Base-by-base conservation (phyloP, 2,113 vertebrate species). In the Limanda limanda region DNA sequence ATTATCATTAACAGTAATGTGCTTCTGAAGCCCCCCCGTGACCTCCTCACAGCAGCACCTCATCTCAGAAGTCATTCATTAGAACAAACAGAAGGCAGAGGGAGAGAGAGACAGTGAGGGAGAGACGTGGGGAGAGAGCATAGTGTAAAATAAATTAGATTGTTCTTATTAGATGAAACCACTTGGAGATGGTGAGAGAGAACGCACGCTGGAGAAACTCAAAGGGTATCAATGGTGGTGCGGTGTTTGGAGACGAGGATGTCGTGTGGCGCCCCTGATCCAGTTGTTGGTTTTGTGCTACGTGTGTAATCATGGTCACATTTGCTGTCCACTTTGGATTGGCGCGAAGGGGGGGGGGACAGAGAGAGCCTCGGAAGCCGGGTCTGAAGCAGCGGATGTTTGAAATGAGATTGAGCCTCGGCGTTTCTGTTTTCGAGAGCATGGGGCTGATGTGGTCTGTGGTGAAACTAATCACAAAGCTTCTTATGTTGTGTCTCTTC, bases 1-100 rank as follows among this genome's bases (percentile, higher is more conserved):
- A 93, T 94, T 94, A 90, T 91, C 90, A 91, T 93, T 93, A 94
- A 91, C 94, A 91, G 87, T 91, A 93, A 93, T 93, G 90, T 92
- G 91, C 92, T 93, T 88, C 86, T 48, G 91, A 91, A 84, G 91
- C 47, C 91, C 92, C 91, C 92, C 90, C 51, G 88, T 92, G 91
- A 94, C 93, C 89, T 83, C 82, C 84, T 85, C 91, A 85, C 92
- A 92, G 91, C 87, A 87, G 91, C 88, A 88, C 86, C 88, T 91
- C 91, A 91, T 94, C 91, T 92, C 90, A 92, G 81, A 91, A 92
- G 87, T 92, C 91, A 92, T 89, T 93, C 90, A 92, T 94, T 93
- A 92, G 91, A 87, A 93, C 86, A 93, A 94, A 89, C 93, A 94
- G 91, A 93, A 91, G 93, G 89, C 90, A 82, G 81, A 82, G 81